Percentiles rank a stretch among this genome's conserved stretches.
Conservation (phyloP, 2,113 vertebrate species). For the Herpetotheres cachinnans region DNA sequence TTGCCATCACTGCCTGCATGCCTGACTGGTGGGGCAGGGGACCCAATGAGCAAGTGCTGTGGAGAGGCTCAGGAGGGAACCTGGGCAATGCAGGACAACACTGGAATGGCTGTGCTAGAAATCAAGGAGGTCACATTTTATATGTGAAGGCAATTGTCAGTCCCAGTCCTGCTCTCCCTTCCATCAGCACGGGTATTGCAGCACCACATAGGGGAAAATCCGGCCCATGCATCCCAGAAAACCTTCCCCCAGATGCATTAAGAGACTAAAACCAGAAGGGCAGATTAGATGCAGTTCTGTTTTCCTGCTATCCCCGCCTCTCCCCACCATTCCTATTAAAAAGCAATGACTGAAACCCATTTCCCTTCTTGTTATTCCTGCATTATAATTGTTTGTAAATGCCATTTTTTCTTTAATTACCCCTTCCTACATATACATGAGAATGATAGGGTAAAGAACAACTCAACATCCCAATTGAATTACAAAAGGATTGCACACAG, state of each 20-base stretch:
- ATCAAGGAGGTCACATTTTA: not conserved
- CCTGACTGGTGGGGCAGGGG: not conserved
- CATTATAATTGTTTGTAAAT: constrained; percentile 37
- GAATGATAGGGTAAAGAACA: constrained; percentile 42
- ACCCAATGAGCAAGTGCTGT: fast-evolving
- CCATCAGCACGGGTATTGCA: fast-evolving
- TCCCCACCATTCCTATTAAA: not conserved
- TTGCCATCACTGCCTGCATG: not conserved
- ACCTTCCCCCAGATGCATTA: not conserved
- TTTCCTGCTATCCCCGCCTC: not conserved
- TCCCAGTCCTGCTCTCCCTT: not conserved
- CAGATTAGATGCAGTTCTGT: not conserved
- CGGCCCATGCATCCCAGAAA: not conserved
- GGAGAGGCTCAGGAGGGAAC: not conserved
- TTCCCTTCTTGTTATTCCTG: constrained; percentile 12
- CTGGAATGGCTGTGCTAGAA: not conserved
- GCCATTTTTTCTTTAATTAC: constrained; percentile 67
- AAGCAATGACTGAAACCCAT: constrained; percentile 4
- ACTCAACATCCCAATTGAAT: constrained; percentile 35
- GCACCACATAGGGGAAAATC: not conserved
- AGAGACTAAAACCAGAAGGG: not conserved
- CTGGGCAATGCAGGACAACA: fast-evolving
- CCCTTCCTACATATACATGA: constrained; percentile 42
- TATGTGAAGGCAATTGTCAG: not conserved
- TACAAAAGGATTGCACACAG: constrained; percentile 32